A percentile compares a stretch with the other conserved stretches of the same genome.
Conservation (phyloP, 2,888 invertebrate genomes). For the Ormyrus labotus region DNA sequence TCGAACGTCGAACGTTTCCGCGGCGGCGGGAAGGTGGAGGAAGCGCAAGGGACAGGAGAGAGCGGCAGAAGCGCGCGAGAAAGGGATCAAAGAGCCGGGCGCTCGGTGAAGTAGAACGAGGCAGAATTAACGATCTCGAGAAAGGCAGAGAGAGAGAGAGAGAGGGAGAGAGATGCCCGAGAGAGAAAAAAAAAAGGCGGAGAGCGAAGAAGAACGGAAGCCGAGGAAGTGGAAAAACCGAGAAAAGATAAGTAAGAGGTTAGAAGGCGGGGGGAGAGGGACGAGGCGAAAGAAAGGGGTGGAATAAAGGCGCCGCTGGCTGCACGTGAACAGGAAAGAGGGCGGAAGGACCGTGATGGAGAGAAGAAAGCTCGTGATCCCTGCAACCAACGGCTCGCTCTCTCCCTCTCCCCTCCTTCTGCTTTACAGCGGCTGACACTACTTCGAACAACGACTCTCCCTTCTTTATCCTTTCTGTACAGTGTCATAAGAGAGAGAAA, state of each 20-base stretch:
- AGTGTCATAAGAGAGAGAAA: no score
- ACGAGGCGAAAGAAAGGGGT: background rate
- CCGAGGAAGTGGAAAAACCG: background rate
- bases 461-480: background rate
- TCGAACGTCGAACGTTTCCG: conserved; percentile 3
- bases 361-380: conserved; percentile 43
- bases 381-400: background rate
- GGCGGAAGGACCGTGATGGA: conserved; percentile 41
- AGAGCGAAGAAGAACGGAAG: background rate
- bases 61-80: no score
- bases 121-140: conserved; percentile 37
- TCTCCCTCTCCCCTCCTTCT: background rate
- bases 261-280: background rate
- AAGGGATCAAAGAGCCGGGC: background rate
- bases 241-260: conserved; percentile 12
- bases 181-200: background rate
- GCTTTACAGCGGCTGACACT: conserved; percentile 23
- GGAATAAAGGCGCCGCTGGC: background rate
- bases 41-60: no score
- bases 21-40: no score
- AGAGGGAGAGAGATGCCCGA: background rate
- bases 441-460: conserved; percentile 3
- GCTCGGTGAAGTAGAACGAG: conserved; percentile 38
- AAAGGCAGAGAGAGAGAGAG: background rate
- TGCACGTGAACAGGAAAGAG: conserved; percentile 15